Conservation (phyloP, 2,113 vertebrate species). For the Apaloderma vittatum region DNA sequence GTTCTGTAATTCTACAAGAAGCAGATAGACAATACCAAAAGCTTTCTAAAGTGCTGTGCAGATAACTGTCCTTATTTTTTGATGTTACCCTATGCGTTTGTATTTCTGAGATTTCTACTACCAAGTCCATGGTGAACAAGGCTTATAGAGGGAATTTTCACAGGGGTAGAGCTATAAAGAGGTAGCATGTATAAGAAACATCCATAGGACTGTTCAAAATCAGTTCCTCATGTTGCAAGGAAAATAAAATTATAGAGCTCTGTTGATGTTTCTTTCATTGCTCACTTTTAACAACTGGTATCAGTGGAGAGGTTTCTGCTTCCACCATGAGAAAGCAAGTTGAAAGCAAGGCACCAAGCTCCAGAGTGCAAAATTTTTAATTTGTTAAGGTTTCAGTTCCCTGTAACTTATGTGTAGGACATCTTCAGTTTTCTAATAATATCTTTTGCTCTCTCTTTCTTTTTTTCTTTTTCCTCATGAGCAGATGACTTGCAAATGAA, state of each 20-base stretch:
- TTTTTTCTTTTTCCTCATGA: not conserved
- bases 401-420: not conserved
- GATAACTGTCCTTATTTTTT: not conserved
- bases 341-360: not conserved
- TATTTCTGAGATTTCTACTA: not conserved
- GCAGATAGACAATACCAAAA: not conserved
- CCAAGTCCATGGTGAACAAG: not conserved
- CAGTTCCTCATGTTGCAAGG: not conserved
- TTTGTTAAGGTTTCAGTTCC: not conserved
- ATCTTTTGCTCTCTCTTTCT: not conserved
- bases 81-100: not conserved
- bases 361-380: not conserved
- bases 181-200: not conserved
- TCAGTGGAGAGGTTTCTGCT: not conserved
- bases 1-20: not conserved
- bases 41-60: not conserved
- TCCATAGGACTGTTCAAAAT: not conserved
- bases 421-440: not conserved
- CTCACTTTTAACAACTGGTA: not conserved
- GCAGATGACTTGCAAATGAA: constrained; percentile 88
- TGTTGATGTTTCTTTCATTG: not conserved
- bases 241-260: not conserved
- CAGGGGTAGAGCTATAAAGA: not conserved
- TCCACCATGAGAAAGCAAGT: not conserved
- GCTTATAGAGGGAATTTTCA: not conserved